Conservation (phyloP, 2,113 vertebrate genomes). For the Bubo scandiacus region DNA sequence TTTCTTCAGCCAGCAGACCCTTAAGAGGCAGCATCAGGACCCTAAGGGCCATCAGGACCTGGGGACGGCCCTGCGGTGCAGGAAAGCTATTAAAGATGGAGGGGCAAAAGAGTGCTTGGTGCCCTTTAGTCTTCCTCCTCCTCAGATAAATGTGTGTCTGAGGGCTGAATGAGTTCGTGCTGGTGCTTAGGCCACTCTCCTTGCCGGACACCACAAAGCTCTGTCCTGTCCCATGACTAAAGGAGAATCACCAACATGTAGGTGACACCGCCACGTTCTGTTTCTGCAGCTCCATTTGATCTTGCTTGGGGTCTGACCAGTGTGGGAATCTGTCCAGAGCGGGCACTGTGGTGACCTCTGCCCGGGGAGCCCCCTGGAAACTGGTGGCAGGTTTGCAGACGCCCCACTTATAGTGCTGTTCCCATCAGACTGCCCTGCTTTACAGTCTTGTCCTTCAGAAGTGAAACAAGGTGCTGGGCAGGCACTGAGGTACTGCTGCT, state of each 20-base stretch:
- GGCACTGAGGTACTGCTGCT: neutral
- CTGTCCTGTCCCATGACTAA: neutral
- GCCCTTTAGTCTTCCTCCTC: neutral
- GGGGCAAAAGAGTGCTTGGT: neutral
- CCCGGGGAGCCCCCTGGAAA: neutral
- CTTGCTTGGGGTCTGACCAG: neutral
- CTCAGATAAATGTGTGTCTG: neutral
- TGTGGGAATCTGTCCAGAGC: neutral
- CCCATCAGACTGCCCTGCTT: neutral
- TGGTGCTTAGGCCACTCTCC: neutral
- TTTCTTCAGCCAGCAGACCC: neutral
- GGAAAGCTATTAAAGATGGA: neutral
- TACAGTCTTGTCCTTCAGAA: neutral
- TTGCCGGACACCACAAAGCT: neutral
- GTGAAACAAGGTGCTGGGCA: neutral
- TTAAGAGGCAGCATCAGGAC: no score
- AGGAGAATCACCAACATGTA: neutral
- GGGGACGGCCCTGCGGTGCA: no score
- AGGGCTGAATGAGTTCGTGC: neutral
- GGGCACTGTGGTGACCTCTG: neutral
- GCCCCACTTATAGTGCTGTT: rapidly evolving
- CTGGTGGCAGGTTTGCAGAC: neutral
- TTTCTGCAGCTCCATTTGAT: neutral
- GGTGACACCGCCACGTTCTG: neutral
- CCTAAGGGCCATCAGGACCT: neutral